Percentiles rank a stretch among this genome's conserved stretches.
These are phyloP conservation scores for Sycophaga agraensis DNA, from an alignment of 1,140 invertebrate genomes.

Conservation along the genomic window DNA sequence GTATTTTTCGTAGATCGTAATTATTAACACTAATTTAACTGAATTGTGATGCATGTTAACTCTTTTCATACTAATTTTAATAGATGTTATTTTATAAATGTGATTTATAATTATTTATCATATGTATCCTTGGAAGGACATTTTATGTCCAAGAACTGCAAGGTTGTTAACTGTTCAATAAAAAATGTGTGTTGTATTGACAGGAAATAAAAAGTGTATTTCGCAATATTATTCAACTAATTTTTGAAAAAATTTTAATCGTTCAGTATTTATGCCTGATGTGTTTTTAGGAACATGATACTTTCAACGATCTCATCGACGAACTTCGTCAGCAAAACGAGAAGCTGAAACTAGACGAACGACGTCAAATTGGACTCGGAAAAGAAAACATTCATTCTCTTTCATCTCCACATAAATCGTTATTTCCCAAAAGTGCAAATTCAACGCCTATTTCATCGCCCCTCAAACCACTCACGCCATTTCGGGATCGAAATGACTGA, in stretches of 20 bases:
- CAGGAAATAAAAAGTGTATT: not conserved
- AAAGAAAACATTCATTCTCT: constrained; percentile 46
- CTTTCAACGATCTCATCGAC: constrained; percentile 41
- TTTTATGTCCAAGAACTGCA: constrained; percentile 5
- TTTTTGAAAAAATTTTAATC: not conserved
- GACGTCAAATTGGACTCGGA: constrained; percentile 42
- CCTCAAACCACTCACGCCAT: constrained; percentile 43
- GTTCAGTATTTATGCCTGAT: constrained; percentile 25
- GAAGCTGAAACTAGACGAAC: constrained; percentile 42
- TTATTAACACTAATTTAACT: not conserved
- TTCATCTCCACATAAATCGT: constrained; percentile 28
- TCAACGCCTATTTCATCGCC: constrained; percentile 46
- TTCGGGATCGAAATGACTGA: constrained; percentile 51
- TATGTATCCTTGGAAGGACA: constrained; percentile 8
- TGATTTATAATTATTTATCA: constrained; percentile 10
- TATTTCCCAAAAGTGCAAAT: constrained; percentile 37
- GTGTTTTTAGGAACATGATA: constrained; percentile 48
- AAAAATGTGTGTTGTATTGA: constrained; percentile 10
- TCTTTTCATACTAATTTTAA: not conserved
- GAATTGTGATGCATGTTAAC: not conserved
- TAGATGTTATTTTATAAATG: constrained; percentile 1
- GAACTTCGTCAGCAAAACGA: constrained; percentile 44
- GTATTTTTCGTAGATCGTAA: constrained; percentile 13
- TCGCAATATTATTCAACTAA: not conserved
- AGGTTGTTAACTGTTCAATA: constrained; percentile 8